Percentiles rank a stretch among this genome's conserved stretches.
Evolutionary conservation across 2,888 invertebrate genomes (phyloP).

Genomic region (Malachius bipustulatus): DNA sequence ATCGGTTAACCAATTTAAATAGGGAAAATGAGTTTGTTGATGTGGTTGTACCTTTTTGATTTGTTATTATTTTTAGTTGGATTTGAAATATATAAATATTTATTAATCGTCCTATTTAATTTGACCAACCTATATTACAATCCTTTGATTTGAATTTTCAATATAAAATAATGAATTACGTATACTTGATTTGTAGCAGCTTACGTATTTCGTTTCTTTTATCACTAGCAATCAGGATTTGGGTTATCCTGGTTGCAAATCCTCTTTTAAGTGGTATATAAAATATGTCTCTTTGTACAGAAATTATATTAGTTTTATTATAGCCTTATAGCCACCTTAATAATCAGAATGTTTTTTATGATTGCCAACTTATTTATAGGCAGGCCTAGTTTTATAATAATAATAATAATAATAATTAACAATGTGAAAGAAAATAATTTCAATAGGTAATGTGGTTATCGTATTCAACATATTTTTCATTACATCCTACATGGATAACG

Average conservation of each 20-base stretch:
- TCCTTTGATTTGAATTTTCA: slow-evolving; percentile 27
- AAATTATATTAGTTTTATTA: too few relatives aligned
- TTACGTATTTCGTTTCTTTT: slow-evolving; percentile 35
- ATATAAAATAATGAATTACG: slow-evolving; percentile 30
- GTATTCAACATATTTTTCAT: too few relatives aligned
- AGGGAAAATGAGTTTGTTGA: slow-evolving; percentile 16
- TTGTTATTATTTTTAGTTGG: too few relatives aligned
- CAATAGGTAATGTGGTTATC: too few relatives aligned
- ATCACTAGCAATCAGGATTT: slow-evolving; percentile 33
- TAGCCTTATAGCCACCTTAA: too few relatives aligned
- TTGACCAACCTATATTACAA: slow-evolving; percentile 26
- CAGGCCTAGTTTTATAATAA: too few relatives aligned
- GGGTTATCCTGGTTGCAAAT: slow-evolving; percentile 26
- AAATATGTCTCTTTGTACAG: slow-evolving; percentile 24
- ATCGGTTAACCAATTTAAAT: slow-evolving; percentile 29
- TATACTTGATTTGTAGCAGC: slow-evolving; percentile 36
- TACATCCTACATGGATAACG: slow-evolving; percentile 36
- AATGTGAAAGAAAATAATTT: too few relatives aligned
- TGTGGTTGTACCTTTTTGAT: too few relatives aligned
- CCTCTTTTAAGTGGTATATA: slow-evolving; percentile 29
- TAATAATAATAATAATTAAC: too few relatives aligned
- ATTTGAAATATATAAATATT: too few relatives aligned
- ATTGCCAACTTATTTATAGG: too few relatives aligned
- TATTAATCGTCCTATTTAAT: slow-evolving; percentile 23
- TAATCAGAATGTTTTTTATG: too few relatives aligned